Evolutionary conservation across 2,888 invertebrate genomes (phyloP).

Genomic region (Notocelia uddmanniana): DNA sequence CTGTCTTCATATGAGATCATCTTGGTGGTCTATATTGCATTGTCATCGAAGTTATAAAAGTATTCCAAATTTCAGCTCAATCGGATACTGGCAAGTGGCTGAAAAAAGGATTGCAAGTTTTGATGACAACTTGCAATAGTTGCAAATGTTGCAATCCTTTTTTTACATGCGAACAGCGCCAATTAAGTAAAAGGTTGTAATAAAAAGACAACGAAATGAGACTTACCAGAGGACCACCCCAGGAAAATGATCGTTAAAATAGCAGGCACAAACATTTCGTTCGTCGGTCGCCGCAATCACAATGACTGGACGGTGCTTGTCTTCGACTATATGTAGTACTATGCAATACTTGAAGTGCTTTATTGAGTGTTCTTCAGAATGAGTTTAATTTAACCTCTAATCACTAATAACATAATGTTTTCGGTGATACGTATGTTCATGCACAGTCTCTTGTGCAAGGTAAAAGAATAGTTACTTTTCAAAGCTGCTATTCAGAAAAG

Average conservation of each 20-base stretch:
- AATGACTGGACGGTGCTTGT: not conserved
- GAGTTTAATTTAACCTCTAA: conserved; percentile 16
- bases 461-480: not conserved
- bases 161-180: too few relatives aligned
- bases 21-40: too few relatives aligned
- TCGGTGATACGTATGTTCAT: conserved; percentile 4
- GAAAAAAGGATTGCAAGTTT: too few relatives aligned
- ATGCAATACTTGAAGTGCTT: not conserved
- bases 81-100: too few relatives aligned
- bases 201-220: not conserved
- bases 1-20: too few relatives aligned
- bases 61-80: too few relatives aligned
- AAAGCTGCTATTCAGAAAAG: too few relatives aligned
- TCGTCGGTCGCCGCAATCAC: not conserved
- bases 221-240: conserved; percentile 20
- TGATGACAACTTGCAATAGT: too few relatives aligned
- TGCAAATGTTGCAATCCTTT: too few relatives aligned
- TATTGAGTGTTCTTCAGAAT: conserved; percentile 19
- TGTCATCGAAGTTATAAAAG: too few relatives aligned
- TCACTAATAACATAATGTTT: conserved; percentile 6
- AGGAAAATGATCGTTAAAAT: conserved; percentile 7
- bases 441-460: not conserved
- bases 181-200: too few relatives aligned
- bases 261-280: conserved; percentile 15
- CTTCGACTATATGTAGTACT: not conserved